phyloP scores from a whole-genome alignment of 2,797 vertebrate species.

The Telmatherina bonti region DNA sequence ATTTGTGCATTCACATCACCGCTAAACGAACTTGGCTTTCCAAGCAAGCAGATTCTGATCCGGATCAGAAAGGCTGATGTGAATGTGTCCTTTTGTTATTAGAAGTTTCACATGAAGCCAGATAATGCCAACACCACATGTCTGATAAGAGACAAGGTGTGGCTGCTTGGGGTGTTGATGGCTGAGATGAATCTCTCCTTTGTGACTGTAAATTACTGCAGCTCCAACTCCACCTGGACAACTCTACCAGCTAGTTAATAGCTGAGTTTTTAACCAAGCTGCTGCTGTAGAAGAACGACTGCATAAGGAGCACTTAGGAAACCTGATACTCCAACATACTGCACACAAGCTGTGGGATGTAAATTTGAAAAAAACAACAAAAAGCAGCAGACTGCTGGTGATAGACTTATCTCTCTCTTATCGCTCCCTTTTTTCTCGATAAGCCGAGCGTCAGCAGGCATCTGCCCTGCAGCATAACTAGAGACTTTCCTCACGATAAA shows the following conservation, averaged over 20 bases:
- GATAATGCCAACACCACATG: too few relatives aligned
- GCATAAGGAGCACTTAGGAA: constrained; percentile 4
- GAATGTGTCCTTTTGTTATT: too few relatives aligned
- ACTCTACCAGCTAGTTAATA: neutral
- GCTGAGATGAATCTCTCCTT: too few relatives aligned
- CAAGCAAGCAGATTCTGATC: too few relatives aligned
- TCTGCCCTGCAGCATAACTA: constrained; percentile 8
- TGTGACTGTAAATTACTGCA: too few relatives aligned
- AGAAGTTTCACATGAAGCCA: too few relatives aligned
- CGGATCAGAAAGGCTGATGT: too few relatives aligned
- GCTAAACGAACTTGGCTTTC: too few relatives aligned
- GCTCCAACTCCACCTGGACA: too few relatives aligned
- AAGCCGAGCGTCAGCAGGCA: constrained; percentile 18
- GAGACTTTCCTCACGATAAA: neutral
- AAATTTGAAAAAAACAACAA: neutral
- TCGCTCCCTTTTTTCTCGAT: neutral
- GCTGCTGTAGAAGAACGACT: neutral
- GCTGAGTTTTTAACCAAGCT: neutral
- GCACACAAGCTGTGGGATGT: neutral
- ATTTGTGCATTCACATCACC: too few relatives aligned
- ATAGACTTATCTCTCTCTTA: neutral
- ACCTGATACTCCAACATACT: neutral
- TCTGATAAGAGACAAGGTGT: too few relatives aligned
- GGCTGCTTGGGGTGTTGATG: too few relatives aligned
- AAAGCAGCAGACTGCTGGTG: neutral